These are phyloP conservation scores for Eledona agricola DNA, from an alignment of 2,888 invertebrate genomes.

Conservation along the genomic window DNA sequence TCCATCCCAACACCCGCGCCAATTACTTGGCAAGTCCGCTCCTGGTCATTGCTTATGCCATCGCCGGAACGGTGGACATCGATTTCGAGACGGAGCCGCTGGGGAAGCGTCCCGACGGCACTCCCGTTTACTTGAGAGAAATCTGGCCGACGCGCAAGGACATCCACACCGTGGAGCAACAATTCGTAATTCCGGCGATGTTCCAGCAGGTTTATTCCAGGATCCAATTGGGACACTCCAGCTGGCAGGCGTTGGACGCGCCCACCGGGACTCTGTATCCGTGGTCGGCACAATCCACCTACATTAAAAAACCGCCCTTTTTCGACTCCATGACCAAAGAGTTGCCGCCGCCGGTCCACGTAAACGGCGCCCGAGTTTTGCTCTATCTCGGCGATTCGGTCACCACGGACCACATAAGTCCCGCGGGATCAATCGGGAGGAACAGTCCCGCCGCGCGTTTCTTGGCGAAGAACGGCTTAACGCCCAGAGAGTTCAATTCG, in stretches of 20 bases:
- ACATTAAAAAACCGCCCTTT: conserved; percentile 96
- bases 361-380: conserved; percentile 81
- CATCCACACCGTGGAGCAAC: conserved; percentile 88
- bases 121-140: conserved; percentile 84
- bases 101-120: conserved; percentile 75
- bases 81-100: conserved; percentile 85
- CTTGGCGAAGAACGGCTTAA: conserved; percentile 76
- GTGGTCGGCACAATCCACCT: conserved; percentile 91
- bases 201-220: conserved; percentile 89
- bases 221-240: conserved; percentile 78
- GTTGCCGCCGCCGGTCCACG: conserved; percentile 68
- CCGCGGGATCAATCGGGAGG: conserved; percentile 96
- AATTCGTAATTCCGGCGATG: conserved; percentile 94
- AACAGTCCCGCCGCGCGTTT: conserved; percentile 81
- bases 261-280: conserved; percentile 87
- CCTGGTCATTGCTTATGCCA: conserved; percentile 95
- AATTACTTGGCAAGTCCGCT: conserved; percentile 98
- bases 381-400: conserved; percentile 94
- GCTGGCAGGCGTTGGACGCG: conserved; percentile 85
- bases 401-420: conserved; percentile 98
- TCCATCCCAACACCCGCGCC: conserved; percentile 95
- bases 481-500: conserved; percentile 96
- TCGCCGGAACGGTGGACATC: conserved; percentile 93
- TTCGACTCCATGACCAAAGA: conserved; percentile 75
- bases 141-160: conserved; percentile 95